Base-by-base conservation (phyloP, 2,888 invertebrate species). In the Galerucella pusilla region DNA sequence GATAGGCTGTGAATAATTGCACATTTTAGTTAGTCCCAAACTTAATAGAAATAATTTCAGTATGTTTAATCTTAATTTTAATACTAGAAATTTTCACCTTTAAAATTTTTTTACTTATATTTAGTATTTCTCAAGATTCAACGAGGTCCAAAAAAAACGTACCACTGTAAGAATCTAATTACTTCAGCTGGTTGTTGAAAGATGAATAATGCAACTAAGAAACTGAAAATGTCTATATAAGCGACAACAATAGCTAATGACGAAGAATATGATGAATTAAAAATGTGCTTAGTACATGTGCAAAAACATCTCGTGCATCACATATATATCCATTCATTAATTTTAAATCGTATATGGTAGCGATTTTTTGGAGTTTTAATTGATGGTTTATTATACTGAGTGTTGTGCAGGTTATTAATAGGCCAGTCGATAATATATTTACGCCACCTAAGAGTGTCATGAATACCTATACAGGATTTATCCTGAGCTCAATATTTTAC, bases 301-400 rank as follows among this genome's bases (percentile, higher is more conserved):
- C 78, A 76, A 75, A 78, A 76, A 78, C 76, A 76, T 74, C 76
- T 70, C 63, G 69, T 57, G 57, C 74, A 71, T 74, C 75, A 74
- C 68, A 60, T n/a, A 45, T 70, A 72, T 79, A 74, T 72, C 68
- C 70, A 77, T 79, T 82, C 81, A 83, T 83, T 81, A 83, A 83
- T 83, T 82, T 83, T 81, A 74, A 80, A 80, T 76, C 77, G 80
- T 78, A 79, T 81, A 79, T 78, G 75, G 73, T 75, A 75, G 80
- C 76, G 75, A 80, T 80, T 82, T 83, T 81, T 82, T 68, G 77
- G 77, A 79, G 80, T 78, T 80, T 81, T 82, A 83, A 84, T 84
- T 81, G 82, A 83, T 82, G 82, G 80, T 80, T 76, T 78, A 78
- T 80, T 78, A 81, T 82, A 81, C 78, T 80, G 78, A 74, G 76